Evolutionary conservation across 2,888 invertebrate genomes (phyloP).

Genomic region (Polydrusus pterygomalis): DNA sequence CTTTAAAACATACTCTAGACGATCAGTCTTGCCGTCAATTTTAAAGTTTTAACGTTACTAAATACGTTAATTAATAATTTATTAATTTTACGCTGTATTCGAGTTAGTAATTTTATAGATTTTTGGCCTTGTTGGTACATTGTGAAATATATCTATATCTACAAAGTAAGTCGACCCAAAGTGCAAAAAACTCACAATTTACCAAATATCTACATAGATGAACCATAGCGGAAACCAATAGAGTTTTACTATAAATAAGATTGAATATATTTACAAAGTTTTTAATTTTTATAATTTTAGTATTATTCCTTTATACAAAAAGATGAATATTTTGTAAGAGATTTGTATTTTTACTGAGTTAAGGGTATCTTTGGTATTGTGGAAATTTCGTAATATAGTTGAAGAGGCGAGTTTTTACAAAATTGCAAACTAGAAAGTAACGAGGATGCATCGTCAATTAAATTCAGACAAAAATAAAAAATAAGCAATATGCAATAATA

Average conservation of each 20-base stretch:
- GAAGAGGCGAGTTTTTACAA: neutral
- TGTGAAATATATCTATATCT: slow-evolving; percentile 28
- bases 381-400: neutral
- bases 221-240: slow-evolving; percentile 30
- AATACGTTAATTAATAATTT: too few species aligned
- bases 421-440: neutral
- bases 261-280: slow-evolving; percentile 44
- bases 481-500: too few species aligned
- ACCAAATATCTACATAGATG: slow-evolving; percentile 23
- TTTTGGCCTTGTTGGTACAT: slow-evolving; percentile 29
- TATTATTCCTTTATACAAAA: slow-evolving; percentile 49
- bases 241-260: slow-evolving; percentile 35
- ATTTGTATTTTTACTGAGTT: slow-evolving; percentile 14
- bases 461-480: too few species aligned
- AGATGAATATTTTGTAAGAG: slow-evolving; percentile 34
- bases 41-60: too few species aligned
- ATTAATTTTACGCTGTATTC: too few species aligned
- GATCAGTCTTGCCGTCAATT: too few species aligned
- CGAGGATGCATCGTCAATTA: too few species aligned
- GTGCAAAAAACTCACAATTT: slow-evolving; percentile 36
- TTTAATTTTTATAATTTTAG: slow-evolving; percentile 48
- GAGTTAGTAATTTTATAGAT: slow-evolving; percentile 4
- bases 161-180: slow-evolving; percentile 28
- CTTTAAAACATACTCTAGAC: too few species aligned
- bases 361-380: neutral